Evolutionary conservation across 2,888 invertebrate genomes (phyloP), one percentile per base, ranked within the genome.

Genomic region (Acrocyrtus sp.): DNA sequence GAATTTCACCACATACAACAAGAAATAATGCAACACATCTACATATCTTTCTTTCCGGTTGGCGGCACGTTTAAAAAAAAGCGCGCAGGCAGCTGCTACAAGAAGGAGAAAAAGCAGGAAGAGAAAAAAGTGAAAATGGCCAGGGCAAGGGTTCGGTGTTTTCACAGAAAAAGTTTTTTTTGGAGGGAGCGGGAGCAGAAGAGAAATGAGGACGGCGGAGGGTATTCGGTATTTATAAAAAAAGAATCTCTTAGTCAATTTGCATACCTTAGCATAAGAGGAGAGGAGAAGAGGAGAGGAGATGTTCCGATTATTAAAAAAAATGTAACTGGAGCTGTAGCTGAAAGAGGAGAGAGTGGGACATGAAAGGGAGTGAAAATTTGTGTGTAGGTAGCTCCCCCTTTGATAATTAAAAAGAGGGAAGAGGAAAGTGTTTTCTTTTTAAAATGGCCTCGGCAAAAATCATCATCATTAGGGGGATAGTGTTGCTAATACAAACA

Each of bases 201-300:
- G 67, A 50, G 41, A 66, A 57, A n/a, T 39, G 57, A 57, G n/a
- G 43, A 63, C 39, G 50, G 47, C n/a, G n/a, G n/a, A n/a, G n/a
- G n/a, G n/a, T n/a, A n/a, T n/a, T n/a, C n/a, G 45, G 34, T 68
- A 60, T 68, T 68, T 54, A 68, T 68, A 68, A 68, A 68, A 61
- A n/a, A n/a, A n/a, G n/a, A n/a, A n/a, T n/a, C 48, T 50, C 61
- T 61, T 61, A 61, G 68, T 68, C 61, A 68, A 68, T 68, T 68
- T 68, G 61, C 68, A 68, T 68, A 68, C 61, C 68, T 68, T 60
- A 68, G 39, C 68, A 61, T 68, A 47, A 22, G 22, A 34, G 27
- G 22, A 50, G 27, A 51, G 51, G 29, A 15, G 61, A 61, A 8
- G 12, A 10, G 8, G 39, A 39, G 39, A 10, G 12, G 39, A 39